A percentile compares a stretch with the other conserved stretches of the same genome.
Evolutionary conservation across 92 coral and sea anemone genomes (phyloP).

Genomic region (Heteractis magnifica): DNA sequence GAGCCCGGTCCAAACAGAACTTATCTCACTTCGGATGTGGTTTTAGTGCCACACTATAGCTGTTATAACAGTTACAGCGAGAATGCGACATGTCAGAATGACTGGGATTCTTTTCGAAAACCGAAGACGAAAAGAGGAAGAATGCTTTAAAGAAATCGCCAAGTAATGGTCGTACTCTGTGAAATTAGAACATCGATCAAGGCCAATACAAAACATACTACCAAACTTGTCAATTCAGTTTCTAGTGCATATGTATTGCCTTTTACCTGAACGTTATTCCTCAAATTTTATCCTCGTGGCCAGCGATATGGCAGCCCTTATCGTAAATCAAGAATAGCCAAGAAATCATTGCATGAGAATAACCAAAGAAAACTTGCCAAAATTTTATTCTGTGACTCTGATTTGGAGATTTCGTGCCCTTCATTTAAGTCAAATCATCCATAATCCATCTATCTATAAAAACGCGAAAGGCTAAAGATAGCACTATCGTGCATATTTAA

Average conservation of each 20-base stretch:
- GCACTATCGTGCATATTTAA: constrained; percentile 13
- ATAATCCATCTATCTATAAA: constrained; percentile 20
- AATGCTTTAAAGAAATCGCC: not conserved
- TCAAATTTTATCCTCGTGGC: constrained; percentile 3
- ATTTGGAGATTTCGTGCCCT: constrained; percentile 2
- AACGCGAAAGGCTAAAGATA: constrained; percentile 29
- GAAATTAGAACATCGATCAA: constrained; percentile 21
- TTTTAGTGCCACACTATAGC: constrained; percentile 13
- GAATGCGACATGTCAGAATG: constrained; percentile 16
- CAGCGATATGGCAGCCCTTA: not conserved
- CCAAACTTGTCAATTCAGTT: constrained; percentile 9
- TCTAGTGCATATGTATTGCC: not conserved
- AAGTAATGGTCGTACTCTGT: constrained; percentile 1
- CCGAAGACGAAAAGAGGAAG: not conserved
- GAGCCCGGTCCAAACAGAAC: constrained; percentile 28
- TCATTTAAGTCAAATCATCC: constrained; percentile 19
- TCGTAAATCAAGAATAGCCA: not conserved
- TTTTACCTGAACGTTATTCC: constrained; percentile 9
- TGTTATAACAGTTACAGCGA: constrained; percentile 13
- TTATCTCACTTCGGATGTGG: constrained; percentile 29
- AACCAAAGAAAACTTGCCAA: not conserved
- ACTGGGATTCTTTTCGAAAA: constrained; percentile 3
- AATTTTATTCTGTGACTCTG: not conserved
- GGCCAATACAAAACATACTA: constrained; percentile 26
- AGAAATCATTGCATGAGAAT: not conserved